phyloP scores from a whole-genome alignment of 2,113 vertebrate species.

The Okapia johnstoni region DNA sequence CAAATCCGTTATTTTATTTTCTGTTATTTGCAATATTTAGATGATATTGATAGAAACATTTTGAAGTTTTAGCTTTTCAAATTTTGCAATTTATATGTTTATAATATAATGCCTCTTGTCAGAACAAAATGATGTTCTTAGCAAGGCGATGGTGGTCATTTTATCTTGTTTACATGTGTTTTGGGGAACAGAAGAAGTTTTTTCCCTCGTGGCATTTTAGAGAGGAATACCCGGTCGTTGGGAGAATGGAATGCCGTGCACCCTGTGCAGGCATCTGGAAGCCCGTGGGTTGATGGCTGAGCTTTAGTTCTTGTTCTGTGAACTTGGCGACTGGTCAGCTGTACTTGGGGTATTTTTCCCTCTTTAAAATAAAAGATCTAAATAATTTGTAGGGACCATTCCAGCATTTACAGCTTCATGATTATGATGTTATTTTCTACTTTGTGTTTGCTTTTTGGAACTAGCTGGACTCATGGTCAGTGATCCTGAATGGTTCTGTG shows the following conservation, averaged over 20 bases:
- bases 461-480: slow-evolving; percentile 98
- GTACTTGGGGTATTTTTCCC: not conserved
- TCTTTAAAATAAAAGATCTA: not conserved
- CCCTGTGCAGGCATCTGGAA: not conserved
- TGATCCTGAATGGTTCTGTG: slow-evolving; percentile 98
- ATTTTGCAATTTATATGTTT: not conserved
- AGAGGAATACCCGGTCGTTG: not conserved
- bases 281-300: not conserved
- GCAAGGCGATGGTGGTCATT: not conserved
- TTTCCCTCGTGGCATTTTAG: not conserved
- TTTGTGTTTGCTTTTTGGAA: not conserved
- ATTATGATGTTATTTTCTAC: not conserved
- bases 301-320: not conserved
- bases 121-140: not conserved
- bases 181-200: not conserved
- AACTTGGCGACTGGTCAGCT: not conserved
- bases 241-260: not conserved
- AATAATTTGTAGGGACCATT: not conserved
- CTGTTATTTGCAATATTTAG: not conserved
- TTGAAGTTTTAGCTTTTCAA: not conserved
- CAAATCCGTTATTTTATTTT: not conserved
- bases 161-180: not conserved
- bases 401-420: not conserved
- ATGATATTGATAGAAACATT: not conserved
- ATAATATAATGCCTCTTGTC: not conserved